A percentile compares a stretch with the other conserved stretches of the same genome.
These are phyloP conservation scores for Progne subis DNA, from an alignment of 2,113 vertebrate species.

Conservation along the genomic window DNA sequence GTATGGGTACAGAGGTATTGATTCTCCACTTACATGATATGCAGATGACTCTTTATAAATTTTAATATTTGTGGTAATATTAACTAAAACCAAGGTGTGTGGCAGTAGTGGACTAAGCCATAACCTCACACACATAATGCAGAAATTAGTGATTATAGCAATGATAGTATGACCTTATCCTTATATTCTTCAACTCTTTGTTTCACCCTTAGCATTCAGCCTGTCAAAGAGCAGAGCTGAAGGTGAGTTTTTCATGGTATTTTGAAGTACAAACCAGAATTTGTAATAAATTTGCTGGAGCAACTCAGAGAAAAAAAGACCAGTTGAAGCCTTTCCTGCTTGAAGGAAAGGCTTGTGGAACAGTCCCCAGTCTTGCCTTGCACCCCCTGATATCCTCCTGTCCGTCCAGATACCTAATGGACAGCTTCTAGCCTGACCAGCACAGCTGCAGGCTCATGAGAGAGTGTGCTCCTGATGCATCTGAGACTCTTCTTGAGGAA, in stretches of 20 bases:
- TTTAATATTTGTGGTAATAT: not conserved
- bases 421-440: not conserved
- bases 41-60: not conserved
- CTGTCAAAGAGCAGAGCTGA: not conserved
- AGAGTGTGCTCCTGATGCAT: accelerated
- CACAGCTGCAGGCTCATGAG: accelerated
- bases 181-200: not conserved
- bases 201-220: not conserved
- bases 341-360: not conserved
- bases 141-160: not conserved
- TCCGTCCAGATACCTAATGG: not conserved
- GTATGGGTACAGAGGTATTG: not conserved
- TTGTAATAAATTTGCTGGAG: not conserved
- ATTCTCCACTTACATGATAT: not conserved
- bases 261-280: not conserved
- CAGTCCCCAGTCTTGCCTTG: not conserved
- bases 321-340: not conserved
- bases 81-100: not conserved
- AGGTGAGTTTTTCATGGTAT: not conserved
- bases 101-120: not conserved
- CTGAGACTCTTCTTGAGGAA: not conserved
- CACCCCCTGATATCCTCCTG: not conserved
- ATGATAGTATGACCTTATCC: not conserved
- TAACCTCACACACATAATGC: not conserved
- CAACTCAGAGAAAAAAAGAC: not conserved